Conservation (phyloP, 2,888 invertebrate genomes). For the Alentia gelatinosa region DNA sequence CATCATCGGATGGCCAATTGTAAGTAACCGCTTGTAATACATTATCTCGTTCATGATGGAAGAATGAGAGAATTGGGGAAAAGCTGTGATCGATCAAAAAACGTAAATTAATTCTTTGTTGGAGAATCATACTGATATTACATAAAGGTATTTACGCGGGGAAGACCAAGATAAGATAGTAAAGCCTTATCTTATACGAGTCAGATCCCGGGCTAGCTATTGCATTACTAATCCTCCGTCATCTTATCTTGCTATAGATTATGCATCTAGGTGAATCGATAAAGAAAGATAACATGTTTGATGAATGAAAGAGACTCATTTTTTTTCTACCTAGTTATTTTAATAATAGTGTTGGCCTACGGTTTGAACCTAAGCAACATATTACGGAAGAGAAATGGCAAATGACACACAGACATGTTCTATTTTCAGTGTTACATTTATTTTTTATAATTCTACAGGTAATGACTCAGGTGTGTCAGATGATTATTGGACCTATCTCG, state of each 20-base stretch:
- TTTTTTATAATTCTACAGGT: conserved; percentile 52
- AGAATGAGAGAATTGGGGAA: too few relatives aligned
- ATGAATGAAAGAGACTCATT: background rate
- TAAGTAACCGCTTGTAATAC: background rate
- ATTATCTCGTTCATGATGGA: background rate
- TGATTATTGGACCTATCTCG: conserved; percentile 62
- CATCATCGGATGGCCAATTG: conserved; percentile 54
- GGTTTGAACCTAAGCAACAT: too few relatives aligned
- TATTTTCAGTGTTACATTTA: background rate
- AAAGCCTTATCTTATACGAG: background rate
- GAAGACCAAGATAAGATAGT: background rate
- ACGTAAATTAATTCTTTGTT: background rate
- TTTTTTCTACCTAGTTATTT: background rate
- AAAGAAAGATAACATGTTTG: background rate
- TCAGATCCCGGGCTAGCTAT: background rate
- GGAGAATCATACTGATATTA: background rate
- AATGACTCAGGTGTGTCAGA: conserved; percentile 64
- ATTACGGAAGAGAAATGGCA: too few relatives aligned
- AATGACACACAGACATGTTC: background rate
- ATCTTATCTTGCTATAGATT: too few relatives aligned
- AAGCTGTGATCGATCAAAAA: too few relatives aligned
- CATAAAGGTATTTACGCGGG: too few relatives aligned
- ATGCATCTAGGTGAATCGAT: background rate
- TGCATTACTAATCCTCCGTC: too few relatives aligned
- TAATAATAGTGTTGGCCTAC: background rate